Evolutionary conservation across 2,113 vertebrate species (phyloP).

Genomic region (Cyprinodon variegatus): DNA sequence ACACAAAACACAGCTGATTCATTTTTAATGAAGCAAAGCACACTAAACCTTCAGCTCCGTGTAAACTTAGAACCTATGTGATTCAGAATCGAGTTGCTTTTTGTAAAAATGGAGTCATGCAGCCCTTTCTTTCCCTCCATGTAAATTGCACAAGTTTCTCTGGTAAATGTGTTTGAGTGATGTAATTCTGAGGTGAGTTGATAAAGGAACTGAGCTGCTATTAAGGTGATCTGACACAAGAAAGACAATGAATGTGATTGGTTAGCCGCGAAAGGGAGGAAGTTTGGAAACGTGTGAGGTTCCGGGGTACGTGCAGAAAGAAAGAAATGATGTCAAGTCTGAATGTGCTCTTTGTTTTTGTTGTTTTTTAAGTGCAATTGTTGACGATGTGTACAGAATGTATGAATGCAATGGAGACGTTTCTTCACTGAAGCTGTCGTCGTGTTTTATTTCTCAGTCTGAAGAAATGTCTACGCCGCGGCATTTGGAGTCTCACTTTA

Average conservation of each 20-base stretch:
- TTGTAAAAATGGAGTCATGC: slow-evolving; percentile 14
- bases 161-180: slow-evolving; percentile 18
- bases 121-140: slow-evolving; percentile 45
- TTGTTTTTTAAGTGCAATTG: slow-evolving; percentile 48
- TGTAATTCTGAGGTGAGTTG: slow-evolving; percentile 14
- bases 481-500: slow-evolving; percentile 53
- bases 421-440: neutral
- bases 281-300: slow-evolving; percentile 24
- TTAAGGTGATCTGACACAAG: slow-evolving; percentile 1
- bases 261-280: slow-evolving; percentile 2
- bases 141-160: slow-evolving; percentile 45
- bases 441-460: slow-evolving; percentile 9
- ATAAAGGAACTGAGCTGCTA: slow-evolving; percentile 50
- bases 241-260: slow-evolving; percentile 47
- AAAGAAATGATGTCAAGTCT: slow-evolving; percentile 6
- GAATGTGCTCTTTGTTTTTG: slow-evolving; percentile 34
- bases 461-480: slow-evolving; percentile 15
- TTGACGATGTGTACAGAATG: slow-evolving; percentile 39
- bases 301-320: slow-evolving; percentile 27
- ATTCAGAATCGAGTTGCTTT: slow-evolving; percentile 22
- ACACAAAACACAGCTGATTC: slow-evolving; percentile 36
- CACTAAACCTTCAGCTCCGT: slow-evolving; percentile 36
- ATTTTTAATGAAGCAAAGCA: slow-evolving; percentile 42
- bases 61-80: neutral
- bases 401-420: slow-evolving; percentile 26